phyloP scores from a whole-genome alignment of 2,888 invertebrate species.

The Stratiomys singularior region DNA sequence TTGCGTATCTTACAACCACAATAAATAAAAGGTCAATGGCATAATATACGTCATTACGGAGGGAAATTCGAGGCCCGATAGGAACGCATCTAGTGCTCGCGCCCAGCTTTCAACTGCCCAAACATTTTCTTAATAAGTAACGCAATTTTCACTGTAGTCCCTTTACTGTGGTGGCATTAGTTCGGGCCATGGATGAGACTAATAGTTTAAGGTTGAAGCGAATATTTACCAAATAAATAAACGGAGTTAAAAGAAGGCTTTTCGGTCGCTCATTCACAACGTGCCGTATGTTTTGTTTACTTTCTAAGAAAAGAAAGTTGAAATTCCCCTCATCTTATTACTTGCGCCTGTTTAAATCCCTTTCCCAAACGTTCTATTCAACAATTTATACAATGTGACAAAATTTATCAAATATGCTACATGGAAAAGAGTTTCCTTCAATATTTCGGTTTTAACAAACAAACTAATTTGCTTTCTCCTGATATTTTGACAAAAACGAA shows the following conservation, averaged over 20 bases:
- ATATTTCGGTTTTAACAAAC: too few species aligned
- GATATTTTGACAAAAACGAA: too few species aligned
- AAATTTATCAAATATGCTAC: too few species aligned
- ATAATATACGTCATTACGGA: constrained; percentile 23
- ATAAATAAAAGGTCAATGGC: constrained; percentile 42
- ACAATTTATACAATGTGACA: too few species aligned
- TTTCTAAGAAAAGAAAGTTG: too few species aligned
- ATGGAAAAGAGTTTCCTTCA: too few species aligned
- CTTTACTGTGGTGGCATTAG: neutral
- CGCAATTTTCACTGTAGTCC: neutral
- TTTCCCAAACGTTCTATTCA: too few species aligned
- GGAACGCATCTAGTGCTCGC: neutral
- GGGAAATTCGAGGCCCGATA: constrained; percentile 8
- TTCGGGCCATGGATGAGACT: constrained; percentile 24
- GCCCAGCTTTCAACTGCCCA: neutral
- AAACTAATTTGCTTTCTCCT: too few species aligned
- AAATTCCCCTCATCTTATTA: too few species aligned
- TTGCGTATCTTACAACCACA: constrained; percentile 31
- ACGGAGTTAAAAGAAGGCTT: constrained; percentile 45
- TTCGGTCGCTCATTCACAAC: too few species aligned
- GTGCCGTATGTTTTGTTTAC: too few species aligned
- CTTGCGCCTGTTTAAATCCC: too few species aligned
- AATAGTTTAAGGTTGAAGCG: constrained; percentile 43
- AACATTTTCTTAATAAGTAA: constrained; percentile 31
- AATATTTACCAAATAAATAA: constrained; percentile 52